Base-by-base conservation (phyloP, 64 coral and sea anemone genomes). In the Montipora foliosa region DNA sequence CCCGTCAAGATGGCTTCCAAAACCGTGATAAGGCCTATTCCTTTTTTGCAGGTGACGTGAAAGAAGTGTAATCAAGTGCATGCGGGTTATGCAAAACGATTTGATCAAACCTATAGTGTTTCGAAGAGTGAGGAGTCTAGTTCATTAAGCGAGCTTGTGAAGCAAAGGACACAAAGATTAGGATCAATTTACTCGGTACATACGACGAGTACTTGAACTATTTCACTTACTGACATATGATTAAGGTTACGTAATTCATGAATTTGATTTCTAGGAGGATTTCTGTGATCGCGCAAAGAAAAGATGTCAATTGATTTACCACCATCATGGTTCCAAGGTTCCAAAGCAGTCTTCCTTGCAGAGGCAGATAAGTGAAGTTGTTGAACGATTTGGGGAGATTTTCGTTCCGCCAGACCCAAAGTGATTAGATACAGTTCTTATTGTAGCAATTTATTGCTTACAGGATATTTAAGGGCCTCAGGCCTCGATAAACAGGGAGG, bases 341-440 rank as follows among this genome's bases (percentile, higher is more conserved):
- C 80, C 80, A 82, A 61, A 10, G 21, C 80, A 37, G 29, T 24
- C 80, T 82, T 82, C 80, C 57, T 44, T 82, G 24, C 80, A 82
- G 24, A 29, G 15, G 22, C 8, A 64, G 9, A 82, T 53, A 82
- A 57, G 13, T 0, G 55, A 82, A 82, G 22, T 82, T 24, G 24
- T 82, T 46, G 22, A 82, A 46, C 20, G 29, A 12, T 25, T 82
- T 45, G 11, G 5, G 57, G 21, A 24, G 8, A 66, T 82, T 11
- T 82, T 82, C 80, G 46, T 46, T 44, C 80, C 57, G 37, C 4
- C 44, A 44, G 29, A 46, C 29, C 37, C 37, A 37, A 37, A 37
- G 37, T 37, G 37, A 37, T 37, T 37, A 37, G 37, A 37, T 37
- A 37, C 2, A 37, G 37, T 37, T 16, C n/a, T 70, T 16, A 16